phyloP scores from a whole-genome alignment of 2,797 vertebrate species.

The Danio choprae region DNA sequence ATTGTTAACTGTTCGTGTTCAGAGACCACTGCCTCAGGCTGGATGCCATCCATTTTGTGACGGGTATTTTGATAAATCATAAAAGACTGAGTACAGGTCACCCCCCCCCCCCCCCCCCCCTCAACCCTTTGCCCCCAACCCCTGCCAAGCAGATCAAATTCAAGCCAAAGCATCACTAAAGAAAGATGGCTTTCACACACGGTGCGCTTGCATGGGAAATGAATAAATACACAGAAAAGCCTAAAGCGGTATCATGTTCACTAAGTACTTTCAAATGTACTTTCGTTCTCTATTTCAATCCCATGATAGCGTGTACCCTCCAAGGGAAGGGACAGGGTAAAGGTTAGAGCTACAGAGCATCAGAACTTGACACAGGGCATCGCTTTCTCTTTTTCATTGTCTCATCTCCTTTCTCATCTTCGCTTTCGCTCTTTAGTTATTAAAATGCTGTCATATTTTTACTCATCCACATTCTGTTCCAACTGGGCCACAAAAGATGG shows the following conservation, averaged over 20 bases:
- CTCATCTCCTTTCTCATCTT: constrained; percentile 43
- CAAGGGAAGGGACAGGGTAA: constrained; percentile 80
- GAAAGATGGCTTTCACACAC: constrained; percentile 63
- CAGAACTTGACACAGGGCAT: constrained; percentile 78
- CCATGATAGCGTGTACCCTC: constrained; percentile 76
- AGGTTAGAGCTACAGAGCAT: constrained; percentile 81
- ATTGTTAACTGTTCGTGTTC: constrained; percentile 68
- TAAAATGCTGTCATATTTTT: neutral
- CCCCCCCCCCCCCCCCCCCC: constrained; percentile 26
- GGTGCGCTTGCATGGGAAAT: constrained; percentile 70
- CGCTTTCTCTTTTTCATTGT: constrained; percentile 48
- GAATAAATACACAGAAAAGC: constrained; percentile 65
- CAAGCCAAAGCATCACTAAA: constrained; percentile 57
- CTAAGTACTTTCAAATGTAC: constrained; percentile 78
- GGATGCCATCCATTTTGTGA: constrained; percentile 61
- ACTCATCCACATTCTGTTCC: neutral
- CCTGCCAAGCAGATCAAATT: constrained; percentile 69
- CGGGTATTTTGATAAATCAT: constrained; percentile 72
- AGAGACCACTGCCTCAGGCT: constrained; percentile 61
- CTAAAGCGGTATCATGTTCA: constrained; percentile 73
- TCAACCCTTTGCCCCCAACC: constrained; percentile 38
- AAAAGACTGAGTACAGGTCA: constrained; percentile 54
- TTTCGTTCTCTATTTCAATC: constrained; percentile 76
- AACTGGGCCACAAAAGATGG: neutral
- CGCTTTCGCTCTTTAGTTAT: neutral